Percentiles rank a stretch among this genome's conserved stretches.
Conservation (phyloP, 92 coral and sea anemone genomes). For the Anthopleura xanthogrammica region DNA sequence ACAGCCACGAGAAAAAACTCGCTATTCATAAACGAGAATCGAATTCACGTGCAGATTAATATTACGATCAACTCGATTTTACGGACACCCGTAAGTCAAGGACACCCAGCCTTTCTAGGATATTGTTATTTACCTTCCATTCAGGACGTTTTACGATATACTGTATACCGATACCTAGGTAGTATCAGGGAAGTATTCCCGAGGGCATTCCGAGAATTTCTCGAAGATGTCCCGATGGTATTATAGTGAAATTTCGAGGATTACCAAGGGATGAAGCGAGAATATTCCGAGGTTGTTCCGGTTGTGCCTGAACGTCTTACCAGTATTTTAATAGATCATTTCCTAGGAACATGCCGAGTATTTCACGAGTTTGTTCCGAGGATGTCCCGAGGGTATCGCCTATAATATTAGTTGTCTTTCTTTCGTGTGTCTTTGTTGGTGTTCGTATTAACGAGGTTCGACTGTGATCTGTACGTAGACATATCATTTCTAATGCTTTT, state of each 20-base stretch:
- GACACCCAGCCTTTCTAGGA: background rate
- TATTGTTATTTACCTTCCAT: background rate
- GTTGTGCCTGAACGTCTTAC: no score
- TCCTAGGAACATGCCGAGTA: no score
- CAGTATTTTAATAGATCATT: no score
- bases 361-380: background rate
- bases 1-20: background rate
- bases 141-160: no score
- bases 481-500: background rate
- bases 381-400: background rate
- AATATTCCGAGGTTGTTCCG: no score
- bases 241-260: background rate
- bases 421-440: background rate
- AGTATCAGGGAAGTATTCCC: background rate
- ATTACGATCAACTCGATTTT: background rate
- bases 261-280: background rate
- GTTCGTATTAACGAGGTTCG: conserved; percentile 33
- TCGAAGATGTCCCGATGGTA: background rate
- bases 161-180: no score
- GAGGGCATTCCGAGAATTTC: background rate
- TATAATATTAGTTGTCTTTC: background rate
- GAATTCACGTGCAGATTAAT: background rate
- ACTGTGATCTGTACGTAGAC: conserved; percentile 1
- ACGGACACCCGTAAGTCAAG: background rate
- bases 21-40: background rate